Evolutionary conservation across 1,140 invertebrate species (phyloP), one percentile per base, ranked within the genome.

Genomic region (Plodia interpunctella): DNA sequence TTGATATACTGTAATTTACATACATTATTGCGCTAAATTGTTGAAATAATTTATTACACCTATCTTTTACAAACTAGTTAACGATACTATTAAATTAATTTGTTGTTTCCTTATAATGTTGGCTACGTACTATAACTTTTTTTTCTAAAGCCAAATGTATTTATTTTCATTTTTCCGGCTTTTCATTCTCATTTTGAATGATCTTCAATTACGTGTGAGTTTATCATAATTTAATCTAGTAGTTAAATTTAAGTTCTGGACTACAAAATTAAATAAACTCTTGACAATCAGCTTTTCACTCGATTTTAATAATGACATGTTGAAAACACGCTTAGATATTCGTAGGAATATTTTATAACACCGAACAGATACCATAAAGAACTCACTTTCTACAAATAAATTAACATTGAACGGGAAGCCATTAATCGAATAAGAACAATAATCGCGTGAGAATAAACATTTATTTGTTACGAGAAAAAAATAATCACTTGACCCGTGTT

Each of bases 391-490:
- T 65, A 62, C 56, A 61, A 65, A 69, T 69, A 69, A 72, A 74
- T 66, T 49, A 66, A 66, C 61, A 55, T 44, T 54, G 62, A 66
- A 49, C 63, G 57, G 64, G 67, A 68, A 68, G 32, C 63, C 62
- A 72, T 72, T 75, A 73, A 72, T 71, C 68, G 69, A 80, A 73
- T 72, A 62, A 64, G 67, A 75, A 79, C 72, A 79, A 77, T 74
- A 77, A 79, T 85, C 70, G 74, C 76, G 78, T 84, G 84, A 84
- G 80, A 85, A 85, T 74, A 82, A 80, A 76, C 73, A 83, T 83
- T 72, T 79, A 75, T 73, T 75, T 74, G 75, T 69, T 64, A 57
- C 68, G 55, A 74, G 64, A 54, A 62, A 75, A 80, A 78, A 77
- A 72, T 79, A 78, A 82, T 78, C 80, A 81, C 74, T 76, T 71